These are phyloP conservation scores for Argyrosomus regius DNA, from an alignment of 2,797 vertebrate genomes.

Conservation along the genomic window DNA sequence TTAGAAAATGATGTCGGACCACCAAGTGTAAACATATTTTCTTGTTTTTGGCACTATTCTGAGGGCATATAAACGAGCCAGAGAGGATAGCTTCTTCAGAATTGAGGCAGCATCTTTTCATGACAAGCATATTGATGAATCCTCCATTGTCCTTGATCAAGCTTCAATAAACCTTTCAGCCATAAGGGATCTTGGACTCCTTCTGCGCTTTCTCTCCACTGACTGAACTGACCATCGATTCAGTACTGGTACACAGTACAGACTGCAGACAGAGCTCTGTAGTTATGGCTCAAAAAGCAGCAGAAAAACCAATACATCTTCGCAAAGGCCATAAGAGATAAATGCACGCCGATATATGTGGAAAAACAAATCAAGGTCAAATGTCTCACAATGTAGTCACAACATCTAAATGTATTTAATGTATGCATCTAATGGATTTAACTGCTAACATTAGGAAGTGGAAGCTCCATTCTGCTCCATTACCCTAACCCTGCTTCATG, in stretches of 20 bases:
- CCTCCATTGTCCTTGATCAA: too few species aligned
- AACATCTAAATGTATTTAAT: not conserved
- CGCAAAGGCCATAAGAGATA: not conserved
- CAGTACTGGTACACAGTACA: not conserved
- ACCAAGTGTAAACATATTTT: too few species aligned
- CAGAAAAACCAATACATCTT: not conserved
- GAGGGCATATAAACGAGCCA: too few species aligned
- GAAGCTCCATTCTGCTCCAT: not conserved
- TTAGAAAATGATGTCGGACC: too few species aligned
- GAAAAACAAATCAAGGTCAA: not conserved
- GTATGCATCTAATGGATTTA: constrained; percentile 7
- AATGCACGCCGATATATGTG: not conserved
- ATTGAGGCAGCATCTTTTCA: too few species aligned
- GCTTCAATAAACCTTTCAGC: too few species aligned
- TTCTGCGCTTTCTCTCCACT: too few species aligned
- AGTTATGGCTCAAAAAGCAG: not conserved
- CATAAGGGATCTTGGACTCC: too few species aligned
- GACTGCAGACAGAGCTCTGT: not conserved
- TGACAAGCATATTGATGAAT: too few species aligned
- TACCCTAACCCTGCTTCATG: not conserved
- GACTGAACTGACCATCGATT: too few species aligned
- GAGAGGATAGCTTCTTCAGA: too few species aligned
- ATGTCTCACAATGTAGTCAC: not conserved
- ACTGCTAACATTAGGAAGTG: constrained; percentile 44
- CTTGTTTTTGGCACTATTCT: too few species aligned